These are phyloP conservation scores for Amphiprion clarkii DNA, from an alignment of 2,797 vertebrate species.

Conservation along the genomic window DNA sequence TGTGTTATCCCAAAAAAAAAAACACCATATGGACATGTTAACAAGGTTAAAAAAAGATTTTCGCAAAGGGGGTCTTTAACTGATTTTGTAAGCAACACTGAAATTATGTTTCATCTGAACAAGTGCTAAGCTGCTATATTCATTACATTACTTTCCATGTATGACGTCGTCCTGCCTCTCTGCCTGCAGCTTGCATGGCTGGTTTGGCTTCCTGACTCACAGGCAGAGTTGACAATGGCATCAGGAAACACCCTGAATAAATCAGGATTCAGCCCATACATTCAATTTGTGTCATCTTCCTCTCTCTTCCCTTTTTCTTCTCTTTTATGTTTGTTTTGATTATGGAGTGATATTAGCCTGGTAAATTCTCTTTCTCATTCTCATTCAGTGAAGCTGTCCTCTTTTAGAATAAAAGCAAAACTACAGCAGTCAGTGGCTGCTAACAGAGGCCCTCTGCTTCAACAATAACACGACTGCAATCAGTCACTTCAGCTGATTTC, in stretches of 20 bases:
- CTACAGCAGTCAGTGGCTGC: neutral
- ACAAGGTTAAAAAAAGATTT: no score
- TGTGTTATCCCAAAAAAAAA: no score
- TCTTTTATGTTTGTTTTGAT: neutral
- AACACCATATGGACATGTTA: no score
- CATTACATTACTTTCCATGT: neutral
- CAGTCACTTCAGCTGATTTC: conserved; percentile 1
- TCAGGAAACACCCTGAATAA: neutral
- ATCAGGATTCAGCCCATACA: neutral
- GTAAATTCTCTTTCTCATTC: neutral
- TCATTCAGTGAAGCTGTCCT: neutral
- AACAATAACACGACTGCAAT: conserved; percentile 13
- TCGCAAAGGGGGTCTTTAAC: neutral
- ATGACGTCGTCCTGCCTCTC: neutral
- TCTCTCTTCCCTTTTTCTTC: neutral
- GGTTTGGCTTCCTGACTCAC: neutral
- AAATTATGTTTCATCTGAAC: neutral
- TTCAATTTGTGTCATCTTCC: neutral
- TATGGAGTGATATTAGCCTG: neutral
- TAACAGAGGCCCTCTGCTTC: neutral
- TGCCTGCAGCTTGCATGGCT: neutral
- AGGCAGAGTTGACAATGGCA: neutral
- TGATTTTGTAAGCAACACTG: neutral
- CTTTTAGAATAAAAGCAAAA: neutral
- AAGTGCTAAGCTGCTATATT: neutral